Evolutionary conservation across 2,113 vertebrate species (phyloP).

Genomic region (Calidris pugnax): DNA sequence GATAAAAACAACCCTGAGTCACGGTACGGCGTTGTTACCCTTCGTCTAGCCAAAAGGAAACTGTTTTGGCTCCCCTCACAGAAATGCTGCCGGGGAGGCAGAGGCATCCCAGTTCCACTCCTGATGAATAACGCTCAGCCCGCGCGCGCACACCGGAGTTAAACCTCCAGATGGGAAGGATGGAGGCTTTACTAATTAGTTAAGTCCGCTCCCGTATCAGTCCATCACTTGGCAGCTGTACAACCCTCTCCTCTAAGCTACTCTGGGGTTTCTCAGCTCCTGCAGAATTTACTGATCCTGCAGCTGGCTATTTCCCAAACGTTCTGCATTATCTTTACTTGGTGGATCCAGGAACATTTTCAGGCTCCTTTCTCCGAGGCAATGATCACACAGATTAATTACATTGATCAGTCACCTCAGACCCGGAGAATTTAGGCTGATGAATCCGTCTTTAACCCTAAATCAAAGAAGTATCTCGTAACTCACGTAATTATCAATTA

Average conservation of each 20-base stretch:
- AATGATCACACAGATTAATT: not conserved
- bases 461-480: not conserved
- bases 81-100: not conserved
- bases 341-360: not conserved
- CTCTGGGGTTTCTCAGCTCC: not conserved
- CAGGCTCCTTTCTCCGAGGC: not conserved
- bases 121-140: not conserved
- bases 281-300: not conserved
- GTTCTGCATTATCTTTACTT: not conserved
- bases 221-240: constrained; percentile 1
- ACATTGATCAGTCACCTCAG: not conserved
- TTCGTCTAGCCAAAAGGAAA: not conserved
- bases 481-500: not conserved
- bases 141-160: not conserved
- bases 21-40: not conserved
- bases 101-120: not conserved
- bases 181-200: constrained; percentile 31
- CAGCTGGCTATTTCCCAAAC: not conserved
- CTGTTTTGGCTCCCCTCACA: not conserved
- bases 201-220: not conserved
- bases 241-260: not conserved
- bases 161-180: constrained; percentile 36
- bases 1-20: not conserved
- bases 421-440: not conserved
- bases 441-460: not conserved